Conservation (phyloP, 1,140 invertebrate genomes). For the Zaprionus africanus region DNA sequence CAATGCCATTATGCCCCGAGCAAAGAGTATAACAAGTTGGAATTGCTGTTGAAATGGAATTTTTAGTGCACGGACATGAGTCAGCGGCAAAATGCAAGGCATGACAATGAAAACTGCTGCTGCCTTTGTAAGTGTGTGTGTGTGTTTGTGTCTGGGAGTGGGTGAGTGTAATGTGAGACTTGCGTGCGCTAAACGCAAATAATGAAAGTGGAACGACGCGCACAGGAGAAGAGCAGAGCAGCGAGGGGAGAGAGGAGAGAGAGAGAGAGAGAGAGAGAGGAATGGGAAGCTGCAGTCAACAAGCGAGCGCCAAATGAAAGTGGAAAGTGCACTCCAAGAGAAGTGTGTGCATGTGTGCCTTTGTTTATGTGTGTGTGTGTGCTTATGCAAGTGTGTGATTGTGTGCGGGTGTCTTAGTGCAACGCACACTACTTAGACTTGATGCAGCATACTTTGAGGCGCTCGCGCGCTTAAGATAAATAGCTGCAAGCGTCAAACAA, state of each 20-base stretch:
- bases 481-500: slow-evolving; percentile 68
- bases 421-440: slow-evolving; percentile 51
- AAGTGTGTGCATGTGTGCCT: slow-evolving; percentile 23
- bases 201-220: slow-evolving; percentile 63
- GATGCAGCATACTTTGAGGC: slow-evolving; percentile 66
- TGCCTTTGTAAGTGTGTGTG: slow-evolving; percentile 28
- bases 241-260: background rate
- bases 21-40: slow-evolving; percentile 63
- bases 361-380: background rate
- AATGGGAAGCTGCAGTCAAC: slow-evolving; percentile 60
- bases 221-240: background rate
- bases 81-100: slow-evolving; percentile 54
- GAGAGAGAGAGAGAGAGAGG: background rate
- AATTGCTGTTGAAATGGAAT: slow-evolving; percentile 75
- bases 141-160: background rate
- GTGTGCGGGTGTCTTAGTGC: slow-evolving; percentile 30
- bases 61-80: slow-evolving; percentile 76
- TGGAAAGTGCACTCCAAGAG: slow-evolving; percentile 75
- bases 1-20: slow-evolving; percentile 53
- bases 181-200: slow-evolving; percentile 76
- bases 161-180: slow-evolving; percentile 63
- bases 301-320: slow-evolving; percentile 77
- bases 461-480: slow-evolving; percentile 70
- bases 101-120: slow-evolving; percentile 73
- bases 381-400: slow-evolving; percentile 9